Evolutionary conservation across 1,140 invertebrate species (phyloP).

Genomic region (Thaumetopoea pityocampa): DNA sequence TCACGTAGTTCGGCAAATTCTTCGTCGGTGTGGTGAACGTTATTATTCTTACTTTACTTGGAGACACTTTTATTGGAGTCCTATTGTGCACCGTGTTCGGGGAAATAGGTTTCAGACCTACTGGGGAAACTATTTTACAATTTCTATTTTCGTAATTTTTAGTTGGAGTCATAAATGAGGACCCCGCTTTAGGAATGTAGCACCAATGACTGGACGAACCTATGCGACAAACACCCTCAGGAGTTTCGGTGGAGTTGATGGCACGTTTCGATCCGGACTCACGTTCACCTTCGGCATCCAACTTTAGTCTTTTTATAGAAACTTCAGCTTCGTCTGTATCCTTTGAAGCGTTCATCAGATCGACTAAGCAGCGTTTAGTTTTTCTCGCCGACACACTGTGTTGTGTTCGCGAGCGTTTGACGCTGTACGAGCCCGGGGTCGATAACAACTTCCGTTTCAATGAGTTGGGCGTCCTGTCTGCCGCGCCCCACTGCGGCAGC

Average conservation of each 20-base stretch:
- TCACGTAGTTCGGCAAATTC: conserved; percentile 86
- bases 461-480: conserved; percentile 73
- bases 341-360: conserved; percentile 39
- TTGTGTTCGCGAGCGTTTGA: conserved; percentile 24
- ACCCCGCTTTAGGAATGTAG: conserved; percentile 36
- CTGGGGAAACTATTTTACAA: conserved; percentile 39
- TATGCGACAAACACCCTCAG: neutral
- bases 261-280: conserved; percentile 35
- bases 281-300: conserved; percentile 25
- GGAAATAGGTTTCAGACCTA: conserved; percentile 30
- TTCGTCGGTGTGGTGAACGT: conserved; percentile 80
- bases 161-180: conserved; percentile 51
- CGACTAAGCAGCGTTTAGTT: conserved; percentile 52
- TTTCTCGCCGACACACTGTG: conserved; percentile 21
- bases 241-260: conserved; percentile 3
- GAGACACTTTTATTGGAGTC: conserved; percentile 35
- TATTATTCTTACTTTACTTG: conserved; percentile 38
- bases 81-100: conserved; percentile 18
- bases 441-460: conserved; percentile 49
- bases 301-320: conserved; percentile 30
- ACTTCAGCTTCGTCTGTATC: conserved; percentile 34
- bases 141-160: conserved; percentile 48
- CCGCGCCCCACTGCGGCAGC: conserved; percentile 48
- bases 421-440: conserved; percentile 32
- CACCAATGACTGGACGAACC: conserved; percentile 30